A percentile compares a stretch with the other conserved stretches of the same genome.
Conservation (phyloP, 2,113 vertebrate genomes). For the Stictonetta naevosa region DNA sequence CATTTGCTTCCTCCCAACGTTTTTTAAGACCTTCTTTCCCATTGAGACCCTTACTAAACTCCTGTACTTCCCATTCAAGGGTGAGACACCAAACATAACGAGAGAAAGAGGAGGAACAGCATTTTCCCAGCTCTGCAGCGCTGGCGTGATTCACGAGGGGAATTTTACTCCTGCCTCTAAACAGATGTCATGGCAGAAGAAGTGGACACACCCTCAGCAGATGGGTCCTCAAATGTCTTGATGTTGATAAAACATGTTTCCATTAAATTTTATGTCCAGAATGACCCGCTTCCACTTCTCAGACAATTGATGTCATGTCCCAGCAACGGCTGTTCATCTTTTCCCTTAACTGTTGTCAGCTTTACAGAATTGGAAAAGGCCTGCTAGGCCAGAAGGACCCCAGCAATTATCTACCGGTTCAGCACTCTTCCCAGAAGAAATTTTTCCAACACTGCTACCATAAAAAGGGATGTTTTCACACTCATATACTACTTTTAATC, state of each 20-base stretch:
- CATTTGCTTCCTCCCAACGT: background rate
- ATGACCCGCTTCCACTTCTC: slow-evolving; percentile 40
- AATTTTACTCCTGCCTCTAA: slow-evolving; percentile 49
- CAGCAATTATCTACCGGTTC: background rate
- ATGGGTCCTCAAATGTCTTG: slow-evolving; percentile 56
- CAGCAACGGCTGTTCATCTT: background rate
- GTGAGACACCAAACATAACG: background rate
- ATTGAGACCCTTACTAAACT: background rate
- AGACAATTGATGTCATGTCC: background rate
- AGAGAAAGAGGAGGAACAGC: background rate
- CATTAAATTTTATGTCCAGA: slow-evolving; percentile 24
- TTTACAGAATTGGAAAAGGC: background rate
- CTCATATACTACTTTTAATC: background rate
- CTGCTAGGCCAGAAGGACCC: background rate
- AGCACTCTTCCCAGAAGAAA: background rate
- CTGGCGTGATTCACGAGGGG: slow-evolving; percentile 41
- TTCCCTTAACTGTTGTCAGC: background rate
- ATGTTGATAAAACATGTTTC: slow-evolving; percentile 50
- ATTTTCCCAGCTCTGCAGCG: slow-evolving; percentile 18
- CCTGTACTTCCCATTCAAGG: background rate
- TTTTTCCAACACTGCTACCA: background rate
- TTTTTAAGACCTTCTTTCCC: background rate
- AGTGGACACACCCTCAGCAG: slow-evolving; percentile 61
- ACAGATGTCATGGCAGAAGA: slow-evolving; percentile 68
- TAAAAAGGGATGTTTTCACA: background rate